Evolutionary conservation across 2,888 invertebrate genomes (phyloP).

Genomic region (Heliconius ismenius): DNA sequence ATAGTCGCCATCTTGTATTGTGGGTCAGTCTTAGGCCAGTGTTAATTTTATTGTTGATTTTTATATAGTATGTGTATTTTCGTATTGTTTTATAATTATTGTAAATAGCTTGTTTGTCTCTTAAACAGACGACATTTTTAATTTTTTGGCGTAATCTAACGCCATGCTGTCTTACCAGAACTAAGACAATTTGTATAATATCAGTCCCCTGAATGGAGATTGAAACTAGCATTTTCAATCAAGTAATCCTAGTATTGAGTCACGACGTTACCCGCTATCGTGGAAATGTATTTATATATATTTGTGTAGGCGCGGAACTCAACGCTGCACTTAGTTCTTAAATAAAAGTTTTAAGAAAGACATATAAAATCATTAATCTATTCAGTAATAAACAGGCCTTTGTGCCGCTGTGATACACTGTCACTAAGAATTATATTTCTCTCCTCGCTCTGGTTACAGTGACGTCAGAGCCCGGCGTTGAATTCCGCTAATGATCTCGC

Average conservation of each 20-base stretch:
- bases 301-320: not conserved
- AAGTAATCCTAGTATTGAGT: not conserved
- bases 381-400: not conserved
- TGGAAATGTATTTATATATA: not conserved
- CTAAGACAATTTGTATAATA: too few relatives aligned
- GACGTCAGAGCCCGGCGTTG: not conserved
- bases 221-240: not conserved
- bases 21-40: conserved; percentile 1
- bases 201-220: not conserved
- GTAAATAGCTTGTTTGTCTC: not conserved
- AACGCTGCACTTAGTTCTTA: not conserved
- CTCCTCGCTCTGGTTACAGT: not conserved
- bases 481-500: not conserved
- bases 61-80: not conserved
- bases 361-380: not conserved
- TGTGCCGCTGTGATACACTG: too few relatives aligned
- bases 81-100: not conserved
- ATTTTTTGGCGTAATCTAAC: not conserved
- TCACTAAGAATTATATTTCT: too few relatives aligned
- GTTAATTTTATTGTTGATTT: not conserved
- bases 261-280: not conserved
- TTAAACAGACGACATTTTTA: not conserved
- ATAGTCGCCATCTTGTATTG: conserved; percentile 15
- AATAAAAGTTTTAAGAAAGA: not conserved
- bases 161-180: not conserved